Evolutionary conservation across 2,113 vertebrate species (phyloP), one percentile per base, ranked within the genome.

Genomic region (Microcebus murinus): DNA sequence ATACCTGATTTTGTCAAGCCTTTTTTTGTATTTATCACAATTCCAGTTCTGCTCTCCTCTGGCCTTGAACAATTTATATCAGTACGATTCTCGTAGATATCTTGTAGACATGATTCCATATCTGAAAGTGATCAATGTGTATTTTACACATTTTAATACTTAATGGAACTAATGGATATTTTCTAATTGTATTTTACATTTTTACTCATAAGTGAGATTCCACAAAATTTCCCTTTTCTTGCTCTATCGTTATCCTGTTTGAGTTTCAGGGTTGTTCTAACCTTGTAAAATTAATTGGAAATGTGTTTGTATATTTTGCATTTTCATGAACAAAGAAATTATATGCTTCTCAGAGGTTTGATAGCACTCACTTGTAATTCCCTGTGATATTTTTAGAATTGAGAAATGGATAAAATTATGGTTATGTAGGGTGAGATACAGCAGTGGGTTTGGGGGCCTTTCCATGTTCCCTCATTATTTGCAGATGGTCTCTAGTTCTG

Each of bases 371-470:
- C 10, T n/a, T 27, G 21, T 2, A 36, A 10, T 4, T 36, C 29
- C 23, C 42, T 0, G 25, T 0, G 29, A 12, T 59, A 45, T 27
- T n/a, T 59, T 25, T 61, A 45, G 31, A 59, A 45, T 3, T 23
- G 29, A 80, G 80, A 92, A 52, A 29, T n/a, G 25, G 31, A 3
- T 8, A 6, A 17, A 1, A 5, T 20, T 17, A 42, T 17, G 79
- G 23, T 9, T n/a, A 27, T 12, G 52, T 12, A 71, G 7, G 3
- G 1, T 1, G 6, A 34, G 65, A 4, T 1, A 5, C 8, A 34
- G 0, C 65, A 1, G 4, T 50, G 73, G 63, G 6, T 14, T 25
- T 1, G 2, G 36, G 45, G 21, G n/a, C 6, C 55, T 59, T 74
- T 29, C 55, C 31, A 8, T 17, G 10, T n/a, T 6, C 4, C 21